These are phyloP conservation scores for Tenualosa ilisha DNA, from an alignment of 2,797 vertebrate genomes.

Conservation along the genomic window DNA sequence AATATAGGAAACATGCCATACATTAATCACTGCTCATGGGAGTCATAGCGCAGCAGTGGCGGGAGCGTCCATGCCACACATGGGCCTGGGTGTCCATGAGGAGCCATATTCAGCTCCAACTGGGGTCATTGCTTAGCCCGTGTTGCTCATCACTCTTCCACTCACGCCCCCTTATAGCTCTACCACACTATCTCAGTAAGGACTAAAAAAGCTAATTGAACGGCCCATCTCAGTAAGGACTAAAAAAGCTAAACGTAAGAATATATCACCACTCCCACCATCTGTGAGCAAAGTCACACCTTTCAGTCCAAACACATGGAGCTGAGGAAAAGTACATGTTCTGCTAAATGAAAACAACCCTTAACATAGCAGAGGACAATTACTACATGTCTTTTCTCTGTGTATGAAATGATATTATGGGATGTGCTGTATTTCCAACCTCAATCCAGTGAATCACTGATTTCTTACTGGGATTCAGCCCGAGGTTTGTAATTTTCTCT, in stretches of 20 bases:
- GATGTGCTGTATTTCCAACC: not conserved
- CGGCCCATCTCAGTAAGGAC: not conserved
- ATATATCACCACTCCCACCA: not conserved
- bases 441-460: not conserved
- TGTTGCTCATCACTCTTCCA: not conserved
- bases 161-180: not conserved
- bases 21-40: not conserved
- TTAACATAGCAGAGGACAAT: not conserved
- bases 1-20: not conserved
- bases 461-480: conserved; percentile 9
- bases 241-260: not conserved
- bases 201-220: too few species aligned
- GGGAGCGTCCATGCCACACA: not conserved
- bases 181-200: too few species aligned
- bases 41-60: not conserved
- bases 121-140: not conserved
- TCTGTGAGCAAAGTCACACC: not conserved
- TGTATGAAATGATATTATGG: not conserved
- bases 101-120: not conserved
- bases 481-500: conserved; percentile 9
- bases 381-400: not conserved
- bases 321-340: not conserved
- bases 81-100: not conserved
- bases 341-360: not conserved
- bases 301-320: not conserved